Evolutionary conservation across 2,797 vertebrate species (phyloP), one percentile per base, ranked within the genome.

Genomic region (Paedocypris micromegethes): DNA sequence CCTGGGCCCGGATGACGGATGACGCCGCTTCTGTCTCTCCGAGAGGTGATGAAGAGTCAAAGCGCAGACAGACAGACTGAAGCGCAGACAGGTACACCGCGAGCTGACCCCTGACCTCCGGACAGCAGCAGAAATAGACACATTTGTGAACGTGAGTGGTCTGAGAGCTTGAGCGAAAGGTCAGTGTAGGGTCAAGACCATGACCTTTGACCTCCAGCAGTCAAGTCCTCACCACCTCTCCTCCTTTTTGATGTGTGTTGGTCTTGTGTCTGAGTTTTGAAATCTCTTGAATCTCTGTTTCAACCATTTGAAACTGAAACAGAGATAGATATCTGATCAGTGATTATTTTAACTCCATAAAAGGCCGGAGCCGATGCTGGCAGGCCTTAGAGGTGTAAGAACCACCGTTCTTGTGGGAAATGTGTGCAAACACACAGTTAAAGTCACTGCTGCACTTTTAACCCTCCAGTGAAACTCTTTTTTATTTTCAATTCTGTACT

Each of bases 1-100:
- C 60, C 69, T 51, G 82, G 60, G 80, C 79, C 75, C 78, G 86
- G 79, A 88, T 90, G 88, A 90, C 86, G 72, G 86, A 91, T 90
- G 87, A 80, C 48, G 66, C 77, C n/a, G 57, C 68, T 79, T 72
- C 77, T 80, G 80, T 83, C 80, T 87, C 2, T 53, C 77, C 82
- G 78, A 83, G 80, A 79, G 65, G 81, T 72, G 79, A 76, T 74
- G 67, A 73, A 76, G 76, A 63, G 78, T 72, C 53, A 73, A 76
- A 78, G 23, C 75, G 83, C 79, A 60, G 78, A 75, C 63, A 70
- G 59, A 72, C 61, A 46, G 66, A 68, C 45, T 51, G 58, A 9
- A 3, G 37, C 23, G 23, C 23, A 23, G 8, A 60, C 42, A 57
- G 50, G 23, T 23, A 23, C 23, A 23, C 23, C 23, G 38, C 3